Evolutionary conservation across 1,140 invertebrate species (phyloP), one percentile per base, ranked within the genome.

Genomic region (Calycopis cecrops): DNA sequence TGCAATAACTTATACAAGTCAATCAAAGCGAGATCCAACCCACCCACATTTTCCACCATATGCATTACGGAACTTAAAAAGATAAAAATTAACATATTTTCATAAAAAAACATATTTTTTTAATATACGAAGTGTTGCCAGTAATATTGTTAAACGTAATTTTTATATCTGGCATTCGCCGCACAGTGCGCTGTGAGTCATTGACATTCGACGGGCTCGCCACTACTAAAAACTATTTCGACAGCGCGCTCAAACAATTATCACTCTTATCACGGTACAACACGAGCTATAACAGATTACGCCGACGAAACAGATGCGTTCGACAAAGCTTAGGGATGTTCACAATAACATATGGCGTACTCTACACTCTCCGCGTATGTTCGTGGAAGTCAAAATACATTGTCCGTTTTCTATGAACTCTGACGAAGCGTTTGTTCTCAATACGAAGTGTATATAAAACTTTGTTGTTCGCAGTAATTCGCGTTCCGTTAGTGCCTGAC

Each of bases 171-270:
- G 64, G 68, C 62, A 60, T 62, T 62, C 70, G 59, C 38, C 51
- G 51, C 49, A 55, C 47, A 53, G 53, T 57, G 33, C 62, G 56
- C 42, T 52, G 60, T 71, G 69, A 74, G 71, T 74, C 71, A 74
- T 70, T 74, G 71, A 74, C 71, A 74, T 74, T 65, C 71, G 64
- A 71, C 63, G 66, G 59, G 69, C 63, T 62, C 63, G 59, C 63
- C 48, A 57, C 48, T 48, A 63, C 60, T 73, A 71, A 73, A 73
- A 70, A 66, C 62, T 59, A 60, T 52, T 60, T 59, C 11, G 21
- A 28, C 12, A 56, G 44, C 47, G 49, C 40, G n/a, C 47, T n/a
- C 58, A 66, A n/a, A 33, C 54, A 44, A 68, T 61, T 68, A 57
- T 70, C 21, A 33, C 9, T 53, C 62, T 57, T 70, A 67, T 56